Conservation (phyloP, 1,140 invertebrate genomes). For the Anthonomus grandis region DNA sequence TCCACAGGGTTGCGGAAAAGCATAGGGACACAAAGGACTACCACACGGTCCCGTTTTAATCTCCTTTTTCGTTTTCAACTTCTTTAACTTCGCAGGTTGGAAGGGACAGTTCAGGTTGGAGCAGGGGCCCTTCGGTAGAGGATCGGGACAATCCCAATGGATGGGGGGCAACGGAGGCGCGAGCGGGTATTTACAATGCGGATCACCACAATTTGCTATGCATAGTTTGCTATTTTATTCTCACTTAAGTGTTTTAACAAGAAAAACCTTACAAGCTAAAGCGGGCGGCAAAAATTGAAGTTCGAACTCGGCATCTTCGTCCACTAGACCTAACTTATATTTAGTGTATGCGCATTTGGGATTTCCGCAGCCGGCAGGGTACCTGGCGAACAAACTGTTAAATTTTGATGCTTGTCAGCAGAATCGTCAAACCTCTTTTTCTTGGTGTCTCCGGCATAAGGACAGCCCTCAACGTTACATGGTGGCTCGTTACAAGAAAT, state of each 20-base stretch:
- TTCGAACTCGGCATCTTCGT: conserved; percentile 35
- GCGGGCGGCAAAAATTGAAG: conserved; percentile 32
- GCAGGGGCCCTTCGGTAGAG: conserved; percentile 42
- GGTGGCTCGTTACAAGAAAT: conserved; percentile 18
- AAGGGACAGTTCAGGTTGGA: conserved; percentile 44
- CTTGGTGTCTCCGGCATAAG: conserved; percentile 16
- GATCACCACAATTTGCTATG: conserved; percentile 32
- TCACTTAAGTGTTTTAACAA: not conserved
- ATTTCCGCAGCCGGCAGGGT: conserved; percentile 37
- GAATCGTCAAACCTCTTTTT: conserved; percentile 9
- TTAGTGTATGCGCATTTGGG: conserved; percentile 41
- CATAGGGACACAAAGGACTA: conserved; percentile 34
- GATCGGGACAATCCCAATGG: conserved; percentile 48
- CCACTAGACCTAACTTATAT: conserved; percentile 37
- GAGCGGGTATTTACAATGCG: conserved; percentile 29
- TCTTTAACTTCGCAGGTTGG: conserved; percentile 21
- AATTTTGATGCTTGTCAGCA: not conserved
- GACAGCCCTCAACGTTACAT: conserved; percentile 18
- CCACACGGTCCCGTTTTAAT: conserved; percentile 33
- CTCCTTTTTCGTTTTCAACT: conserved; percentile 15
- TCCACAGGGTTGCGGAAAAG: conserved; percentile 32
- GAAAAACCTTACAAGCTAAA: conserved; percentile 7
- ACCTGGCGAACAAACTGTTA: conserved; percentile 9
- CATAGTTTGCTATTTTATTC: not conserved
- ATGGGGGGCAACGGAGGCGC: conserved; percentile 35